Percentiles rank a stretch among this genome's conserved stretches.
Conservation (phyloP, 2,888 invertebrate genomes). For the Drosophila multiciliata region DNA sequence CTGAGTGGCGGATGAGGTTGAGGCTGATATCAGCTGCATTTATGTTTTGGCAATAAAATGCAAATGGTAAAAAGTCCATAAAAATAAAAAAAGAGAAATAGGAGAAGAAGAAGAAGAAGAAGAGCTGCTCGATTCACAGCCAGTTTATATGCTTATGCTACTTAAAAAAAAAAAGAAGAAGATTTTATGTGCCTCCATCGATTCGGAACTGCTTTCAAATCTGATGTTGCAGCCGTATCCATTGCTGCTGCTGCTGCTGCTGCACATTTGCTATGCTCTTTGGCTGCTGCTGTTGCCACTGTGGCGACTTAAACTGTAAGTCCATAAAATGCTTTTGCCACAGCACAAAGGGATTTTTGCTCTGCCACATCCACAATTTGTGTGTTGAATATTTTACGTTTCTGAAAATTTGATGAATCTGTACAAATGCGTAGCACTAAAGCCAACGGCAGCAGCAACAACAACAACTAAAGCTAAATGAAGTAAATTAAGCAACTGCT, state of each 20-base stretch:
- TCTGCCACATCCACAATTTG: conserved; percentile 7
- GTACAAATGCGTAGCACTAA: conserved; percentile 75
- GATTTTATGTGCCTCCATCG: conserved; percentile 68
- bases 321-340: conserved; percentile 79
- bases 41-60: conserved; percentile 79
- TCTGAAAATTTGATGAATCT: conserved; percentile 81
- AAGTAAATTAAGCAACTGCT: conserved; percentile 10
- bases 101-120: no score
- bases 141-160: conserved; percentile 74
- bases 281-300: conserved; percentile 46
- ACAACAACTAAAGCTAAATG: conserved; percentile 42
- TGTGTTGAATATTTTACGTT: conserved; percentile 71
- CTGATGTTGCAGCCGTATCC: conserved; percentile 35
- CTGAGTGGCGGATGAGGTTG: not conserved
- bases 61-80: conserved; percentile 75
- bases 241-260: conserved; percentile 37
- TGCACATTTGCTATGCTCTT: conserved; percentile 74
- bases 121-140: conserved; percentile 32
- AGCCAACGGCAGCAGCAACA: conserved; percentile 45
- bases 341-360: conserved; percentile 70
- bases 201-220: conserved; percentile 75
- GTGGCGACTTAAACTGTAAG: conserved; percentile 70
- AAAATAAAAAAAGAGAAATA: conserved; percentile 24
- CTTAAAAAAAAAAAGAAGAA: conserved; percentile 46
- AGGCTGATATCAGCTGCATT: conserved; percentile 62